A percentile compares a stretch with the other conserved stretches of the same genome.
phyloP scores from a whole-genome alignment of 2,797 vertebrate species.

The Sciaenops ocellatus region DNA sequence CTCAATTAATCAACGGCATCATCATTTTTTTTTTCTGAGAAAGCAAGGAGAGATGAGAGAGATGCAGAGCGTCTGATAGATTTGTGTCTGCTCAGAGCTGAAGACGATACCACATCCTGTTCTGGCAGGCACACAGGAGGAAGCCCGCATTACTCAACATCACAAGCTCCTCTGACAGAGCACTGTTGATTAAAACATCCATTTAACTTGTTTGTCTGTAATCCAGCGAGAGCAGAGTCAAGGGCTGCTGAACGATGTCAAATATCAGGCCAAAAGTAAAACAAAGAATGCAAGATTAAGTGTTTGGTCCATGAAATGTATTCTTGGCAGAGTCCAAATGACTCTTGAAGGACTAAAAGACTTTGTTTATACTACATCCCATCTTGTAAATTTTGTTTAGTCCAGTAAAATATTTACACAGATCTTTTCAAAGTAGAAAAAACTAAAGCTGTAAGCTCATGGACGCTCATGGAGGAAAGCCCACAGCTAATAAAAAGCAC shows the following conservation, averaged over 20 bases:
- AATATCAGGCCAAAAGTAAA: conserved; percentile 3
- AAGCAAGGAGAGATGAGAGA: conserved; percentile 50
- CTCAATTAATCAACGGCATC: conserved; percentile 27
- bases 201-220: conserved; percentile 3
- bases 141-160: conserved; percentile 66
- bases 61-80: conserved; percentile 49
- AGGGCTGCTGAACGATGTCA: neutral
- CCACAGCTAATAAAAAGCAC: neutral
- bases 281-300: neutral
- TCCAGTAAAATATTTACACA: conserved; percentile 25
- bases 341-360: neutral
- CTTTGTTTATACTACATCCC: neutral
- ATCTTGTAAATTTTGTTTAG: neutral
- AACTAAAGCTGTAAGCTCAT: neutral
- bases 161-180: conserved; percentile 41
- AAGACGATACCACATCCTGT: conserved; percentile 84
- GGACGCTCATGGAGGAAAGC: neutral
- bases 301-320: neutral
- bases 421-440: neutral
- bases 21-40: conserved; percentile 31
- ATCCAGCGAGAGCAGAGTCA: neutral
- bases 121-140: conserved; percentile 61
- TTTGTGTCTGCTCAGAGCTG: conserved; percentile 50
- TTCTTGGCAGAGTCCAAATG: conserved; percentile 3
- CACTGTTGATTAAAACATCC: conserved; percentile 8